These are phyloP conservation scores for Galerucella calmariensis DNA, from an alignment of 2,888 invertebrate species.

Conservation along the genomic window DNA sequence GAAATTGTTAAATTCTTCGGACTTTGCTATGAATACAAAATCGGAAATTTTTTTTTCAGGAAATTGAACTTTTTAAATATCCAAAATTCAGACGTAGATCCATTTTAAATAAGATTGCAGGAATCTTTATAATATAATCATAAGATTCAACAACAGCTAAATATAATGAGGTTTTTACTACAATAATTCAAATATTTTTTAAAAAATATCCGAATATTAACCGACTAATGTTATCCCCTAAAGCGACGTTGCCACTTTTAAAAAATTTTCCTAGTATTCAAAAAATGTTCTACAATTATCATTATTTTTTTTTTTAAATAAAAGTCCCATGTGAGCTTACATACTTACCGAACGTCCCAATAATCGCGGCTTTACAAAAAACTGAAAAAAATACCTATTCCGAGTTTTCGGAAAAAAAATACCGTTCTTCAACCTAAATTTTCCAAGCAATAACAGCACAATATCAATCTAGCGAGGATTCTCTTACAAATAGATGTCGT, in stretches of 20 bases:
- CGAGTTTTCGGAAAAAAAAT: conserved; percentile 4
- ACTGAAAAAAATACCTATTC: conserved; percentile 5
- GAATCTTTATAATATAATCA: not conserved
- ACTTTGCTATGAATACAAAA: no score
- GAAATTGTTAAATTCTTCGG: no score
- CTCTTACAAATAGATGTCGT: conserved; percentile 27
- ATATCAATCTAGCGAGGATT: conserved; percentile 25
- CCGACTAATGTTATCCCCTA: not conserved
- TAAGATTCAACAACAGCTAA: not conserved
- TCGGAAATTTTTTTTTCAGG: no score
- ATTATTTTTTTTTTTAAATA: conserved; percentile 1
- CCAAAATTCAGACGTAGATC: no score
- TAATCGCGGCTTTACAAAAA: conserved; percentile 11
- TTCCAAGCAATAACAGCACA: conserved; percentile 32
- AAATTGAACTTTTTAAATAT: no score
- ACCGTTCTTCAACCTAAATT: conserved; percentile 10
- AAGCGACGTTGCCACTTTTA: not conserved
- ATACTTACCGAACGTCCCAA: conserved; percentile 20
- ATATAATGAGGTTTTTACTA: not conserved
- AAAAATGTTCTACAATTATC: not conserved
- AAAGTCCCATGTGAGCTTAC: not conserved
- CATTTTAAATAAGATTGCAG: no score
- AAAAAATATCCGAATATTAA: not conserved
- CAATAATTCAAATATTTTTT: not conserved
- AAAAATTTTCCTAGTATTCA: conserved; percentile 5